Conservation (phyloP, 1,140 invertebrate species). For the Cyrtorhinus lividipennis region DNA sequence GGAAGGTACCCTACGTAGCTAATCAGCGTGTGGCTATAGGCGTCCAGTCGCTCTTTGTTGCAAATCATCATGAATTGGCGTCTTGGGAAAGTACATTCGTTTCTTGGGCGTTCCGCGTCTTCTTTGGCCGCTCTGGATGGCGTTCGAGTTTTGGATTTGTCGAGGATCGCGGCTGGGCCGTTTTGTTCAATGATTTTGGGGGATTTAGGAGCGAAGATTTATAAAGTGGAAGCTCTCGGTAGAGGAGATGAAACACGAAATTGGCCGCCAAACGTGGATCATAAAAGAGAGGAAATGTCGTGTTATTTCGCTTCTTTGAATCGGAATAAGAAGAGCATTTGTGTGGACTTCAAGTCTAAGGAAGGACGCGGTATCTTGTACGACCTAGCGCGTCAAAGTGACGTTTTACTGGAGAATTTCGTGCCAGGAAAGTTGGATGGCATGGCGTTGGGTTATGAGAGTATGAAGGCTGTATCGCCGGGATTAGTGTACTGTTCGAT, state of each 20-base stretch:
- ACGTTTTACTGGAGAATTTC: conserved; percentile 90
- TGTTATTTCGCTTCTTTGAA: conserved; percentile 81
- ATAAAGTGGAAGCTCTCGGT: conserved; percentile 71
- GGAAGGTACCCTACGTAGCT: background rate
- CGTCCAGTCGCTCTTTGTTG: background rate
- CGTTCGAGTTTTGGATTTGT: conserved; percentile 65
- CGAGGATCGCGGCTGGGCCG: conserved; percentile 60
- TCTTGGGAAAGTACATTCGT: background rate
- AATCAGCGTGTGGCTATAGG: background rate
- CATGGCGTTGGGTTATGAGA: conserved; percentile 64
- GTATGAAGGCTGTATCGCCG: conserved; percentile 54
- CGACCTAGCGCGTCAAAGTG: conserved; percentile 56
- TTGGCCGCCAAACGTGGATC: conserved; percentile 78
- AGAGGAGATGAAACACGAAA: conserved; percentile 78
- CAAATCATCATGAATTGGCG: background rate
- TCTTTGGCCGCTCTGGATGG: conserved; percentile 32
- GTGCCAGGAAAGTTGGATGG: conserved; percentile 74
- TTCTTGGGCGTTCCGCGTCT: background rate
- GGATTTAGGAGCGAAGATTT: conserved; percentile 86
- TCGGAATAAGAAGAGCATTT: conserved; percentile 91
- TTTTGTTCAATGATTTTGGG: conserved; percentile 83
- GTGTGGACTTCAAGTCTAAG: conserved; percentile 61
- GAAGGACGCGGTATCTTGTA: conserved; percentile 58
- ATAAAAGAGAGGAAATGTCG: conserved; percentile 39
- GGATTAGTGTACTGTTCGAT: conserved; percentile 86